Evolutionary conservation across 2,888 invertebrate species (phyloP).

Genomic region (Eremobia ochroleuca): DNA sequence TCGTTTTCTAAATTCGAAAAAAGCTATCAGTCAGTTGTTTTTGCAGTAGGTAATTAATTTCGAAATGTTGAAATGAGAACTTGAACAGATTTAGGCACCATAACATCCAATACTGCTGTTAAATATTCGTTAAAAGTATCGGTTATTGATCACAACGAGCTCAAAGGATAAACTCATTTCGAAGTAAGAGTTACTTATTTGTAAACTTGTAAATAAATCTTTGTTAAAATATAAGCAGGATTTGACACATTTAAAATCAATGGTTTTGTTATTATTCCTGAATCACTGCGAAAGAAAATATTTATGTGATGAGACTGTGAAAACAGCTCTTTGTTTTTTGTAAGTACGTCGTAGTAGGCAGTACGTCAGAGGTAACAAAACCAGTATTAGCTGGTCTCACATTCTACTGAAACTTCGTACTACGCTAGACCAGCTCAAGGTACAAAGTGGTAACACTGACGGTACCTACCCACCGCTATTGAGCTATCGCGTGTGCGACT

Average conservation of each 20-base stretch:
- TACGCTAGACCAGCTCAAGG: neutral
- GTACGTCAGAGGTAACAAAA: neutral
- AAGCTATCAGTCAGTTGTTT: neutral
- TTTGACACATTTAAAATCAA: neutral
- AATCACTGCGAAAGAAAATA: neutral
- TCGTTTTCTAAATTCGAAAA: slow-evolving; percentile 8
- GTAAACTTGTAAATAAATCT: neutral
- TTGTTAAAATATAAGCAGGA: neutral
- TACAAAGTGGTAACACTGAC: neutral
- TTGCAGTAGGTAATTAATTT: too few relatives aligned
- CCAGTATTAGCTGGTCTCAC: neutral
- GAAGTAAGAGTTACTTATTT: neutral
- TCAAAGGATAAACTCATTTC: neutral
- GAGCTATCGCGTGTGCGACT: slow-evolving; percentile 7
- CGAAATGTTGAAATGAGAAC: neutral
- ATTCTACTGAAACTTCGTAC: neutral
- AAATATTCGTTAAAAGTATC: neutral
- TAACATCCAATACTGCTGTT: neutral
- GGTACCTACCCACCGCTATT: neutral
- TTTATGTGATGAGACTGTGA: neutral
- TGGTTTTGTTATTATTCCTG: neutral
- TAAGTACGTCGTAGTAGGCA: neutral
- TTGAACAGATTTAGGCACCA: neutral
- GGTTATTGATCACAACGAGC: neutral
- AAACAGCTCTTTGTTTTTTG: neutral